phyloP scores from a whole-genome alignment of 2,113 vertebrate genomes.

The Heterotilapia buettikoferi region DNA sequence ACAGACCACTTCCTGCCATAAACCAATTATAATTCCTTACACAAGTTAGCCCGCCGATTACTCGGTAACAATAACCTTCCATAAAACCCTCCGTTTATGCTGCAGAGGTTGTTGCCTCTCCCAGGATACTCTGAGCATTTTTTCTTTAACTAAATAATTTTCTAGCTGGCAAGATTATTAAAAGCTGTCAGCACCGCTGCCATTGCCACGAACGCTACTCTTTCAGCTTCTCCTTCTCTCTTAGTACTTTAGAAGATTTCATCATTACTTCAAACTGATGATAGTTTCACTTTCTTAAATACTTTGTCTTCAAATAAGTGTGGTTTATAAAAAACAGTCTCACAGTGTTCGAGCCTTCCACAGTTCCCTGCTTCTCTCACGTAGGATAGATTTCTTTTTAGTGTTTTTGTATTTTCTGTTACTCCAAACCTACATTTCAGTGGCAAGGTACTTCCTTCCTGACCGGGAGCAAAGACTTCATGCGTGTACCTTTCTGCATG shows the following conservation, averaged over 20 bases:
- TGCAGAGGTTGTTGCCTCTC: background rate
- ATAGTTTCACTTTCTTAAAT: background rate
- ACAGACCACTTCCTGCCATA: background rate
- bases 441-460: slow-evolving; percentile 53
- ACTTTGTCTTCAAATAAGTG: fast-evolving
- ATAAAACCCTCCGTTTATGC: background rate
- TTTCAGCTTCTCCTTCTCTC: background rate
- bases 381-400: slow-evolving; percentile 16
- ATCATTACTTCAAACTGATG: background rate
- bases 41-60: background rate
- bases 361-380: slow-evolving; percentile 26
- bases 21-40: background rate
- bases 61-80: background rate
- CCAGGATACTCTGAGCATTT: background rate
- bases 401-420: slow-evolving; percentile 44
- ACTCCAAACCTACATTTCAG: slow-evolving; percentile 48
- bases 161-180: background rate
- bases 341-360: background rate
- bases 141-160: background rate
- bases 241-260: background rate
- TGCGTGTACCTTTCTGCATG: slow-evolving; percentile 25
- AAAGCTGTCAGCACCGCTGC: slow-evolving; percentile 5
- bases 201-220: background rate
- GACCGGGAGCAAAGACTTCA: slow-evolving; percentile 36
- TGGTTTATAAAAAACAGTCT: background rate